These are phyloP conservation scores for Alectura lathami DNA, from an alignment of 2,113 vertebrate species.

Conservation along the genomic window DNA sequence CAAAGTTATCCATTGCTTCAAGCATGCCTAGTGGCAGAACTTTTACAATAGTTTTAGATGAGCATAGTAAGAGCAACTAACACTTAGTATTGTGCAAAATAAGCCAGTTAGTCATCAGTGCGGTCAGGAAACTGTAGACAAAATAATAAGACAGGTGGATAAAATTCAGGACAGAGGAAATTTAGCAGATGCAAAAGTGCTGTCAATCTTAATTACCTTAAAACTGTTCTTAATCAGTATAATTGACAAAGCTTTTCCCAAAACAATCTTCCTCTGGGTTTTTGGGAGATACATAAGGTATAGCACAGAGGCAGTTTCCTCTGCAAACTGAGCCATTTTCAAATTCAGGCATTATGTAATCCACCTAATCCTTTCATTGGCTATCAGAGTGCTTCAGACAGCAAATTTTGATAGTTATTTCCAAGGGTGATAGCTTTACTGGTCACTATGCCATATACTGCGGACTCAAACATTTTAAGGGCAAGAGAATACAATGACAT, in stretches of 20 bases:
- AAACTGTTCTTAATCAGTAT: not conserved
- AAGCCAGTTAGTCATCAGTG: not conserved
- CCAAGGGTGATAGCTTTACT: not conserved
- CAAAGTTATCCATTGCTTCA: not conserved
- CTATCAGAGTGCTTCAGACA: not conserved
- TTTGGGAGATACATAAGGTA: not conserved
- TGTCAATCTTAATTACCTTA: not conserved
- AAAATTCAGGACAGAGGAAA: not conserved
- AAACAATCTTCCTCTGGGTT: not conserved
- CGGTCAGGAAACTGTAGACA: not conserved
- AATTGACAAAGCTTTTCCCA: not conserved
- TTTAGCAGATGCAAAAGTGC: not conserved
- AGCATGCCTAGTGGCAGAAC: not conserved
- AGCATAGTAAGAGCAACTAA: not conserved
- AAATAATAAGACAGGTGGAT: not conserved
- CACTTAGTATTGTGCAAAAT: not conserved
- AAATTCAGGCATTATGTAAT: not conserved
- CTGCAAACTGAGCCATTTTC: not conserved
- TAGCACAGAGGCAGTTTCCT: not conserved
- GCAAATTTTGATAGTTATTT: not conserved
- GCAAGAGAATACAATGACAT: not conserved
- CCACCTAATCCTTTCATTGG: not conserved
- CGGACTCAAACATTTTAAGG: not conserved
- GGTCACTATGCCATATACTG: not conserved
- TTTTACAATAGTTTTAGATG: not conserved